These are phyloP conservation scores for Phaetusa simplex DNA, from an alignment of 2,113 vertebrate species.

Conservation along the genomic window DNA sequence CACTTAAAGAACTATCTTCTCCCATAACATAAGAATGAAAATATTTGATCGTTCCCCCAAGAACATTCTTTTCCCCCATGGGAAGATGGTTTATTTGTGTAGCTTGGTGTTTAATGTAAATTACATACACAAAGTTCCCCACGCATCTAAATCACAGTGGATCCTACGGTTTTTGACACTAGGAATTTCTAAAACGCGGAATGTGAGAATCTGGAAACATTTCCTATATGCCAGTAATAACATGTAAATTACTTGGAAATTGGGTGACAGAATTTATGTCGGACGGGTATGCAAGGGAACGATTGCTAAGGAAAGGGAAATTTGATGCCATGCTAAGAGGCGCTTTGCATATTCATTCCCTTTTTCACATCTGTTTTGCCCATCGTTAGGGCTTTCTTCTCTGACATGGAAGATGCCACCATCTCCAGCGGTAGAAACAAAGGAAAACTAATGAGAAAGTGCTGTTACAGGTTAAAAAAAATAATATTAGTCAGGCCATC, in stretches of 20 bases:
- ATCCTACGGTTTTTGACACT: not conserved
- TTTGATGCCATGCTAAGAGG: rapidly evolving
- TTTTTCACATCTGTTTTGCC: not conserved
- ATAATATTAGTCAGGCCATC: not conserved
- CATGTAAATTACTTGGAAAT: not conserved
- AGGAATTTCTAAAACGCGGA: not conserved
- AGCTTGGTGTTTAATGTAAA: not conserved
- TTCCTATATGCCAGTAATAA: not conserved
- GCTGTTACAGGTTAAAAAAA: not conserved
- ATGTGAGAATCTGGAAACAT: not conserved
- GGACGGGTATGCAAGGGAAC: rapidly evolving
- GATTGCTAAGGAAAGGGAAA: not conserved
- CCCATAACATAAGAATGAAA: constrained; percentile 10
- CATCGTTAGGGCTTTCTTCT: not conserved
- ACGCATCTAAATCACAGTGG: rapidly evolving
- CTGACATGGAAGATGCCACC: not conserved
- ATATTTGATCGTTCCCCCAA: not conserved
- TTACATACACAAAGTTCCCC: not conserved
- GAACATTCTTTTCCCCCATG: not conserved
- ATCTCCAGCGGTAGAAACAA: not conserved
- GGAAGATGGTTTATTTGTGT: not conserved
- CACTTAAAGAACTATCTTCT: not conserved
- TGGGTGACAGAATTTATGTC: not conserved
- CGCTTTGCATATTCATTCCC: not conserved
- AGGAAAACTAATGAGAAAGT: not conserved